A percentile compares a stretch with the other conserved stretches of the same genome.
These are phyloP conservation scores for Ramazzottius varieornatus DNA, from an alignment of 2,888 invertebrate species.

Conservation along the genomic window DNA sequence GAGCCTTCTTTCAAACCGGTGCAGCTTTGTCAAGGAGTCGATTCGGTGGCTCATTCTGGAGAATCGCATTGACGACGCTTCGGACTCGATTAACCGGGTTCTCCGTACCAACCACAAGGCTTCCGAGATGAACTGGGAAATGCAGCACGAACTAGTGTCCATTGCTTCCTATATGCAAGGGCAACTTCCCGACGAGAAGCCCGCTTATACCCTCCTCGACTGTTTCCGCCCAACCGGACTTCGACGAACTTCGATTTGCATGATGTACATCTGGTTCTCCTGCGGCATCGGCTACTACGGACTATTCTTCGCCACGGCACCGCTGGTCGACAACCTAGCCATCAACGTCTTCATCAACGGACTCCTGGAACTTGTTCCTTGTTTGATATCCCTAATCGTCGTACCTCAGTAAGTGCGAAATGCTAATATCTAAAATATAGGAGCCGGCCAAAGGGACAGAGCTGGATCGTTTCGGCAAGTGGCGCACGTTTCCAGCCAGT, in stretches of 20 bases:
- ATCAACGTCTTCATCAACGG: neutral
- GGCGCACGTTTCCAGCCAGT: no score
- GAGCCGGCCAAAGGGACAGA: no score
- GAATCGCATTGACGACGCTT: neutral
- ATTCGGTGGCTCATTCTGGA: neutral
- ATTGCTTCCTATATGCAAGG: neutral
- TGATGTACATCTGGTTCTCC: constrained; percentile 3
- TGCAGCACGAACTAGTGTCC: neutral
- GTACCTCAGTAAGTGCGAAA: neutral
- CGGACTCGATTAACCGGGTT: neutral
- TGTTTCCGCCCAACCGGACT: neutral
- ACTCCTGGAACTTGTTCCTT: neutral
- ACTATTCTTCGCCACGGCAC: neutral
- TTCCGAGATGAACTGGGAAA: neutral
- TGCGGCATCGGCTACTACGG: neutral
- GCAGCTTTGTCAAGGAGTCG: neutral
- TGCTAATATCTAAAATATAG: no score
- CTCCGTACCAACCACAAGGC: neutral
- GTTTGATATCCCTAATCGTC: neutral
- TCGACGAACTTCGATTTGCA: neutral
- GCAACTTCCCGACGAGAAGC: neutral
- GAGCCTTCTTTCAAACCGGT: no score
- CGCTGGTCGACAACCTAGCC: neutral
- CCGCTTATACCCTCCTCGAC: neutral
- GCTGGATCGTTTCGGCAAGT: no score